Conservation (phyloP, 2,113 vertebrate genomes). For the Clarias magur region DNA sequence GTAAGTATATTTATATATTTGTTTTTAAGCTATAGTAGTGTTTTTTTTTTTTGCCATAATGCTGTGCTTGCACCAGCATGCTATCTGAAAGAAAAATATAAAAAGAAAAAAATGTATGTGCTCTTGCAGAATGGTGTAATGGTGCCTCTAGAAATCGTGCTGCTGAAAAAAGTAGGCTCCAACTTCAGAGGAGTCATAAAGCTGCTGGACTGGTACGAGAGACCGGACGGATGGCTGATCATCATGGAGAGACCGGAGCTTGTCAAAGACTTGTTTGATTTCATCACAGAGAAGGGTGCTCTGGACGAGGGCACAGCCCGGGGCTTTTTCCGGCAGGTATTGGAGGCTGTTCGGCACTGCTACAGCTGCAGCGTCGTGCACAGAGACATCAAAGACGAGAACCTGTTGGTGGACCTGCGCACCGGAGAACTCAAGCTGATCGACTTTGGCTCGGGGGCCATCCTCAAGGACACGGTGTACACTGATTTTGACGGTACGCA, state of each 20-base stretch:
- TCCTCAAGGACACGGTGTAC: slow-evolving; percentile 97
- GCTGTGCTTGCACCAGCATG: not conserved
- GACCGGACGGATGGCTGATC: slow-evolving; percentile 89
- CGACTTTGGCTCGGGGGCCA: slow-evolving; percentile 93
- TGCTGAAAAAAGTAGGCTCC: slow-evolving; percentile 91
- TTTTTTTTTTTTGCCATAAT: not conserved
- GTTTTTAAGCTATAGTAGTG: slow-evolving; percentile 33
- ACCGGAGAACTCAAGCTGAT: slow-evolving; percentile 94
- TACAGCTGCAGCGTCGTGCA: slow-evolving; percentile 92
- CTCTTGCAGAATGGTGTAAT: slow-evolving; percentile 77
- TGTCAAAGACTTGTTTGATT: slow-evolving; percentile 94
- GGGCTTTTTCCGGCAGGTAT: slow-evolving; percentile 90
- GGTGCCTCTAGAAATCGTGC: slow-evolving; percentile 90
- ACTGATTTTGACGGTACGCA: slow-evolving; percentile 94
- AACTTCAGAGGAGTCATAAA: slow-evolving; percentile 91
- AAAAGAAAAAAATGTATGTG: not conserved
- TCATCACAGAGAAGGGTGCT: slow-evolving; percentile 94
- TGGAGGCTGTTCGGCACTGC: slow-evolving; percentile 93
- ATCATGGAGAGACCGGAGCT: slow-evolving; percentile 92
- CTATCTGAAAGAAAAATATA: not conserved
- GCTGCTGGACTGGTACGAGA: slow-evolving; percentile 93
- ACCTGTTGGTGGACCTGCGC: slow-evolving; percentile 93
- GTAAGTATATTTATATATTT: slow-evolving; percentile 72
- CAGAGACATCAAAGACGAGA: slow-evolving; percentile 96
- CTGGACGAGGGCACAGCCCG: slow-evolving; percentile 88